Percentiles rank a stretch among this genome's conserved stretches.
Evolutionary conservation across 2,888 invertebrate species (phyloP).

Genomic region (Crematogaster levior): DNA sequence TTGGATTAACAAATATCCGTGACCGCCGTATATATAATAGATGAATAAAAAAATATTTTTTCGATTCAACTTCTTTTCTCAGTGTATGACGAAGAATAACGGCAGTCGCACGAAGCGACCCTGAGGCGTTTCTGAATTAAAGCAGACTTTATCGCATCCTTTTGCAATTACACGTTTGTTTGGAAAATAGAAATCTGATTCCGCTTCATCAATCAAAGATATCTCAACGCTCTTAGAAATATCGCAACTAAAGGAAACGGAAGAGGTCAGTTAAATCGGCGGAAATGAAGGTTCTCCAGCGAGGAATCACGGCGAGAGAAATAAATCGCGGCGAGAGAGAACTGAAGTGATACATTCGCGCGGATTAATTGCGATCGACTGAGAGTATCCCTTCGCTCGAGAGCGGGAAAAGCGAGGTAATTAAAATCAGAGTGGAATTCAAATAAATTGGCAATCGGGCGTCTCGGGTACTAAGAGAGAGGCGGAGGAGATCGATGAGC

Average conservation of each 20-base stretch:
- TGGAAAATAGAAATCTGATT: slow-evolving; percentile 31
- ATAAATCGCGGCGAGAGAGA: slow-evolving; percentile 29
- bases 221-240: slow-evolving; percentile 57
- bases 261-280: slow-evolving; percentile 38
- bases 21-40: no score
- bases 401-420: slow-evolving; percentile 41
- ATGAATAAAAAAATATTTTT: no score
- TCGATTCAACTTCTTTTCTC: no score
- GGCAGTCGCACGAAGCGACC: background rate
- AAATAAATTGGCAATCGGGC: slow-evolving; percentile 29
- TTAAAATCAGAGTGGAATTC: slow-evolving; percentile 50
- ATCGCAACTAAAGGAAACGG: background rate
- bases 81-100: background rate
- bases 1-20: no score
- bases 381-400: slow-evolving; percentile 28
- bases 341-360: background rate
- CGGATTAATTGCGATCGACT: slow-evolving; percentile 49
- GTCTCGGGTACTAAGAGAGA: background rate
- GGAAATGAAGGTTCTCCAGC: slow-evolving; percentile 26
- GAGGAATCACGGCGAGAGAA: slow-evolving; percentile 21
- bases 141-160: slow-evolving; percentile 65
- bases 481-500: slow-evolving; percentile 21
- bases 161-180: slow-evolving; percentile 60
- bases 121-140: background rate
- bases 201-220: slow-evolving; percentile 56